These are phyloP conservation scores for Cairina moschata DNA, from an alignment of 2,113 vertebrate genomes.

Conservation along the genomic window DNA sequence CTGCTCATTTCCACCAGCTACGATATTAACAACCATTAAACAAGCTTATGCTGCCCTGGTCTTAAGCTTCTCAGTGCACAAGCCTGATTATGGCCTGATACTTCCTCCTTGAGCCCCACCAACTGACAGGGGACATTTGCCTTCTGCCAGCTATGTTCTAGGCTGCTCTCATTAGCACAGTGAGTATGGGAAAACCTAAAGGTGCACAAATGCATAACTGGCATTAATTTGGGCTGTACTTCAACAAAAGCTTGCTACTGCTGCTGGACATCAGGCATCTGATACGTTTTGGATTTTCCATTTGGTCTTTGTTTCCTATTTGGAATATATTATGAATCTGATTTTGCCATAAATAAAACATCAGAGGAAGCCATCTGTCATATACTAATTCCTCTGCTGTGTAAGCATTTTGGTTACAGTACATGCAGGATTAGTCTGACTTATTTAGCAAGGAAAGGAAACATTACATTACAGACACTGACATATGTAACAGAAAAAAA, in stretches of 20 bases:
- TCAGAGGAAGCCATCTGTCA: background rate
- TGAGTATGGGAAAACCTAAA: background rate
- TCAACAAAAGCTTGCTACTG: background rate
- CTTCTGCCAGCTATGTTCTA: background rate
- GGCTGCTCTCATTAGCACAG: background rate
- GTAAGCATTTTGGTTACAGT: background rate
- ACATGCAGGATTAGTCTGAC: background rate
- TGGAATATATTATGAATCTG: background rate
- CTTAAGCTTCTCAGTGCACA: slow-evolving; percentile 6
- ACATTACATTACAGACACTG: background rate
- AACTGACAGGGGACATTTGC: background rate
- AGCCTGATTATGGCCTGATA: background rate
- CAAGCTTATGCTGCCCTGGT: background rate
- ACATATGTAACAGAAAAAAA: background rate
- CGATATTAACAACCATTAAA: background rate
- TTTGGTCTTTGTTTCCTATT: background rate
- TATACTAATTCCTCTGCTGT: background rate
- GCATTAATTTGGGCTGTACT: background rate
- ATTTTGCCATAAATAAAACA: background rate
- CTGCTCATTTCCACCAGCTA: background rate
- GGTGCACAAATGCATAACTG: background rate
- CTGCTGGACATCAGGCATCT: background rate
- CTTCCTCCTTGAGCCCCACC: background rate
- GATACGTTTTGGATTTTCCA: background rate
- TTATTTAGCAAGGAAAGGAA: background rate